Evolutionary conservation across 2,113 vertebrate genomes (phyloP), one percentile per base, ranked within the genome.

Genomic region (Amblyornis subalaris): DNA sequence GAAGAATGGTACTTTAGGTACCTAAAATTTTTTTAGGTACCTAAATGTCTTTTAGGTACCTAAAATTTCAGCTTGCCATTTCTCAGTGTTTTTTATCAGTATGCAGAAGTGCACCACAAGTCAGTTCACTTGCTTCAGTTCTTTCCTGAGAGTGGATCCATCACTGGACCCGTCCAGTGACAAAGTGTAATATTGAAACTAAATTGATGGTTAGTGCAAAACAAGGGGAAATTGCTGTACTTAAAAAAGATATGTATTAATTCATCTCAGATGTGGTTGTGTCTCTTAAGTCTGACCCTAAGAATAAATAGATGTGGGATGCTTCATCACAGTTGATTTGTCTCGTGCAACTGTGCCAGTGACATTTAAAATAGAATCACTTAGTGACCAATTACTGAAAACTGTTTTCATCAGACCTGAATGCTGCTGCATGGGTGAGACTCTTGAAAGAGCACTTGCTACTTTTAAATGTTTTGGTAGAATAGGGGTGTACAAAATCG

Each of bases 341-440:
- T 44, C 74, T 91, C 60, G 31, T 82, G 72, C 71, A 73, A 47
- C 65, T 13, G 65, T 96, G 87, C 94, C 80, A 92, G 50, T 81
- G 78, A 94, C 78, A 94, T 79, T 93, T 96, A 91, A 96, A 97
- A 96, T 91, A 96, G 92, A 97, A 90, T 70, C 88, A 50, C 70
- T 95, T 94, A 54, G 28, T 76, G 84, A 94, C 55, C 95, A 51
- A 89, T 78, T 87, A 62, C 45, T 71, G 74, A 76, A 80, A 97
- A 87, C 48, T 88, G 75, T 95, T 94, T 80, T 77, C 50, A 69
- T 91, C 78, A 53, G 17, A 91, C 84, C 66, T 92, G 83, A 95
- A 93, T 94, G 45, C 78, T 95, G 42, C 55, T 82, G 84, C 78
- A 95, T 78, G 89, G 70, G 53, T 82, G 89, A 90, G 78, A 81